Conservation (phyloP, 2,797 vertebrate genomes). For the Meda fulgida region DNA sequence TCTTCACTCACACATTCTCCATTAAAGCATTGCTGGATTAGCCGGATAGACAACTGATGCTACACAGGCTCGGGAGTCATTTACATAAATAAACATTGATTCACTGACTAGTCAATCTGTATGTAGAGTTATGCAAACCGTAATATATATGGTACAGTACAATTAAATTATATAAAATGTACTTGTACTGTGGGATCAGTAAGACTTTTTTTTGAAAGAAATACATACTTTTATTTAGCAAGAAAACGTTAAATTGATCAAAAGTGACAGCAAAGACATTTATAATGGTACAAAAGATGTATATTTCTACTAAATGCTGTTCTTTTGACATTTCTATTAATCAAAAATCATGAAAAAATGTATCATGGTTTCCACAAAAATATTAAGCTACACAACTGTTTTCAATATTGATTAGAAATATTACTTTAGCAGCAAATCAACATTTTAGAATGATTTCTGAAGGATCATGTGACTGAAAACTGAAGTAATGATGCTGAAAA, state of each 20-base stretch:
- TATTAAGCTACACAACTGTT: neutral
- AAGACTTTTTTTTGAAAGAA: neutral
- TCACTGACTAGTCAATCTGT: neutral
- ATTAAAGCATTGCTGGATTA: slow-evolving; percentile 7
- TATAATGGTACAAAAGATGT: neutral
- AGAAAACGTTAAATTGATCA: neutral
- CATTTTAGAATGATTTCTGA: neutral
- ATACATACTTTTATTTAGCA: neutral
- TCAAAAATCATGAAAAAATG: neutral
- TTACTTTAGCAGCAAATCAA: neutral
- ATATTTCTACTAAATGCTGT: neutral
- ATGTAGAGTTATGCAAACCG: neutral
- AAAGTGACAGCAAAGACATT: neutral
- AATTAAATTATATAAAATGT: neutral
- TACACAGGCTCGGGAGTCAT: neutral
- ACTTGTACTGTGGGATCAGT: neutral
- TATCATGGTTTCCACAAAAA: neutral
- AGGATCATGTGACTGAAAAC: neutral
- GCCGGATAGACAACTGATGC: neutral
- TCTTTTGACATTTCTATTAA: neutral
- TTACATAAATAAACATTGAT: slow-evolving; percentile 10
- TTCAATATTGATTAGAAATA: neutral
- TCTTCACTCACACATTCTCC: neutral
- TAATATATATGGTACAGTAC: neutral
- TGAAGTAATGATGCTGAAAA: neutral